Evolutionary conservation across 2,888 invertebrate species (phyloP).

Genomic region (Scrobipalpa atriplicella): DNA sequence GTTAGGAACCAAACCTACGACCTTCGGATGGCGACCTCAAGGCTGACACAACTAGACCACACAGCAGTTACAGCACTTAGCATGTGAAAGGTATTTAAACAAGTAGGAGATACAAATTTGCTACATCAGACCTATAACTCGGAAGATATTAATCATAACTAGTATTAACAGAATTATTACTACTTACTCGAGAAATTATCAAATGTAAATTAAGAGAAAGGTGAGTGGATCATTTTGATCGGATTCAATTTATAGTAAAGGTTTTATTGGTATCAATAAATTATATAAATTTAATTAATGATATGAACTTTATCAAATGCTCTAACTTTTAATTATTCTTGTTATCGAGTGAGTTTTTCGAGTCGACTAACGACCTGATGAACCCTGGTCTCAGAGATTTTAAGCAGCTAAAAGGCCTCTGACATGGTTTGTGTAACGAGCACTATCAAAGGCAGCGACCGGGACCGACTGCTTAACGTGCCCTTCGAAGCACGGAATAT

Average conservation of each 20-base stretch:
- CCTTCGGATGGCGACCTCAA: too few relatives aligned
- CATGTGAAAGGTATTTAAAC: slow-evolving; percentile 2
- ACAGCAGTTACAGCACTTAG: not conserved
- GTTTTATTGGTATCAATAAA: slow-evolving; percentile 4
- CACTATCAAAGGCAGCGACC: too few relatives aligned
- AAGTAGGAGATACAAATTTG: not conserved
- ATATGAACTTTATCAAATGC: not conserved
- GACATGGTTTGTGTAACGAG: too few relatives aligned
- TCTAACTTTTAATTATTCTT: not conserved
- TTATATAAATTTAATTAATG: not conserved
- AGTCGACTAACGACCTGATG: too few relatives aligned
- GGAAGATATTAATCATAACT: not conserved
- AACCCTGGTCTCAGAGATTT: too few relatives aligned
- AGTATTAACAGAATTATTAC: not conserved
- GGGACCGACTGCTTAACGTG: too few relatives aligned
- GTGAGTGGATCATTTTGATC: not conserved
- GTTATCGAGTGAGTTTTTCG: too few relatives aligned
- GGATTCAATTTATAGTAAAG: not conserved
- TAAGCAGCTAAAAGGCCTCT: too few relatives aligned
- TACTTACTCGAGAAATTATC: slow-evolving; percentile 4
- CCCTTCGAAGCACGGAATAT: too few relatives aligned
- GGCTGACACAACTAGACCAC: too few relatives aligned
- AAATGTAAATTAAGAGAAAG: slow-evolving; percentile 18
- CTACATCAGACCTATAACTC: not conserved
- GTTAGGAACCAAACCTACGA: too few relatives aligned